Conservation (phyloP, 2,113 vertebrate genomes). For the Oreochromis tanganicae region DNA sequence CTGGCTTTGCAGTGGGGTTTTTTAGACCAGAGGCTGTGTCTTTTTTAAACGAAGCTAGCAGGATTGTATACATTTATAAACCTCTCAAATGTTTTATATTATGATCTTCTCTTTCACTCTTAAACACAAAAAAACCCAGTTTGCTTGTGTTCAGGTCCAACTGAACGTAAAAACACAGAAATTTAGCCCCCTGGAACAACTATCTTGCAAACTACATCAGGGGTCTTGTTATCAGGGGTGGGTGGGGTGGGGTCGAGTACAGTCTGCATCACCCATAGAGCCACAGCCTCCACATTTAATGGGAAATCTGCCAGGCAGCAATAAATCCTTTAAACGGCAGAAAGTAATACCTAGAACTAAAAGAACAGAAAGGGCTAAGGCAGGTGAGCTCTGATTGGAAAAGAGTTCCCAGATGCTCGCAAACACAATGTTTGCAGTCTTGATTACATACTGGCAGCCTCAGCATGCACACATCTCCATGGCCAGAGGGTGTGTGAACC, state of each 20-base stretch:
- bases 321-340: not conserved
- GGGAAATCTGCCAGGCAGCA: not conserved
- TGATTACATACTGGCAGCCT: not conserved
- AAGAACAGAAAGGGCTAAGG: not conserved
- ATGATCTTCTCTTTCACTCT: not conserved
- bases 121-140: not conserved
- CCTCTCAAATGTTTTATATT: not conserved
- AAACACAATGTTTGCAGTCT: not conserved
- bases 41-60: not conserved
- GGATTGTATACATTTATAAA: not conserved
- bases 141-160: not conserved
- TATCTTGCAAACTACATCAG: not conserved
- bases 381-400: not conserved
- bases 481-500: slow-evolving; percentile 23
- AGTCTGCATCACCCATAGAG: not conserved
- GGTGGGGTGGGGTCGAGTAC: rapidly evolving
- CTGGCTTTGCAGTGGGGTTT: not conserved
- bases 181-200: not conserved
- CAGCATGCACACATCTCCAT: not conserved
- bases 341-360: not conserved
- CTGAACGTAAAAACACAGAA: not conserved
- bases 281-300: not conserved
- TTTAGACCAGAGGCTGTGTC: not conserved
- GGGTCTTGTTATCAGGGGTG: not conserved
- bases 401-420: slow-evolving; percentile 1